Percentiles rank a stretch among this genome's conserved stretches.
phyloP scores from a whole-genome alignment of 2,888 invertebrate genomes.

The Rugalucina vietnamica region DNA sequence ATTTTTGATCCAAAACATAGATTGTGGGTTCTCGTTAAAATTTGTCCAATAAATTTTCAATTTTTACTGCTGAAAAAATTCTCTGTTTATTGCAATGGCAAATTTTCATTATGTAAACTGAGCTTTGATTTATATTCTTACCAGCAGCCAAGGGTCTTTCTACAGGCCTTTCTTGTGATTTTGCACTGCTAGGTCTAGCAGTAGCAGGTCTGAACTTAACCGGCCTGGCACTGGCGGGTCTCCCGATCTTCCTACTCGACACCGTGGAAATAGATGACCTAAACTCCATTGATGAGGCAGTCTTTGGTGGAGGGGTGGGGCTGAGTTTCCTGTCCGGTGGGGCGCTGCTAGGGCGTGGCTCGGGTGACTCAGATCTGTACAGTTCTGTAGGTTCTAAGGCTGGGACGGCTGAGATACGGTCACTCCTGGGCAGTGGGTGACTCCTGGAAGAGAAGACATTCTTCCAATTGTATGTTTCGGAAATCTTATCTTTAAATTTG shows the following conservation, averaged over 20 bases:
- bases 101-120: background rate
- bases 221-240: constrained; percentile 34
- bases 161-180: constrained; percentile 18
- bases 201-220: constrained; percentile 39
- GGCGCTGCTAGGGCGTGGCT: constrained; percentile 64
- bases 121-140: no score
- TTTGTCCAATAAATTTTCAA: no score
- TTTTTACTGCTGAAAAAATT: no score
- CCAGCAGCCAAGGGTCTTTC: constrained; percentile 55
- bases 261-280: constrained; percentile 30
- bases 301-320: constrained; percentile 56
- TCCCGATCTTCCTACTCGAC: constrained; percentile 23
- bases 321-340: constrained; percentile 51
- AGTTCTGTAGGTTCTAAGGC: constrained; percentile 69
- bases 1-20: no score
- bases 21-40: no score
- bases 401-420: constrained; percentile 71
- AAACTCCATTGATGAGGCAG: constrained; percentile 50
- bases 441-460: constrained; percentile 58
- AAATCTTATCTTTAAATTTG: no score
- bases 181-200: constrained; percentile 41
- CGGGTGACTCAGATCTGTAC: constrained; percentile 65
- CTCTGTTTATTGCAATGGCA: no score
- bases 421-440: constrained; percentile 65
- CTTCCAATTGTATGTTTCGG: no score